Evolutionary conservation across 2,797 vertebrate species (phyloP).

Genomic region (Melanotaenia trifasciata): DNA sequence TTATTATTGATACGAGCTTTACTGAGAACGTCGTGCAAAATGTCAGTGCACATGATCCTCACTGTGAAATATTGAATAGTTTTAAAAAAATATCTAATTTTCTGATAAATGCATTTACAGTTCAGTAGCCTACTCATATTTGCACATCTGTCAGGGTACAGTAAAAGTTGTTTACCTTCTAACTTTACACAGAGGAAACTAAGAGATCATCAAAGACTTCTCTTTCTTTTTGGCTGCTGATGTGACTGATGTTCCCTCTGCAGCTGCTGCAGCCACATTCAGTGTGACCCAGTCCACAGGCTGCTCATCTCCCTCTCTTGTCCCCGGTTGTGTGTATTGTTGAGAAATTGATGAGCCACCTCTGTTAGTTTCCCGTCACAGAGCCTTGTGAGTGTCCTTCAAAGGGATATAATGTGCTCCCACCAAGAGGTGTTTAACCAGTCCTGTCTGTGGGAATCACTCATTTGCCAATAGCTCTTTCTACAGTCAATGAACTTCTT

Average conservation of each 20-base stretch:
- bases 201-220: constrained; percentile 34
- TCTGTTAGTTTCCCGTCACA: constrained; percentile 54
- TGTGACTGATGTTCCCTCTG: constrained; percentile 47
- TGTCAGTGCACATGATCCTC: neutral
- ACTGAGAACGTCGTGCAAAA: neutral
- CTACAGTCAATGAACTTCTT: neutral
- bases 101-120: neutral
- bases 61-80: neutral
- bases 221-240: constrained; percentile 38
- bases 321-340: constrained; percentile 58
- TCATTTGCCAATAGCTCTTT: constrained; percentile 35
- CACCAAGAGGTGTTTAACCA: constrained; percentile 39
- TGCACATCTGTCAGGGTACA: neutral
- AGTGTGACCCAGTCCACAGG: constrained; percentile 43
- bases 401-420: constrained; percentile 52
- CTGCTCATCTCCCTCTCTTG: constrained; percentile 62
- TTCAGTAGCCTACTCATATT: neutral
- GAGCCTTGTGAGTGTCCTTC: constrained; percentile 36
- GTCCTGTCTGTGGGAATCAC: constrained; percentile 28
- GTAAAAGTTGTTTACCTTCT: neutral
- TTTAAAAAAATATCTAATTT: neutral
- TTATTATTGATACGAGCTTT: neutral
- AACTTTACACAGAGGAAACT: constrained; percentile 14
- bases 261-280: constrained; percentile 36
- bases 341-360: constrained; percentile 59